Conservation (phyloP, 2,113 vertebrate genomes). For the rabbit (Oryctolagus cuniculus) region mOryCun1.1 NC_091434.1:101449001-101449500, state of each 20-base stretch:
- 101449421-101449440: not conserved
- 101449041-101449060: slow-evolving; percentile 46
- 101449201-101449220: not conserved
- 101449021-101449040: slow-evolving; percentile 65
- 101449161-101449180: not conserved
- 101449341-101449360: not conserved
- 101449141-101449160: slow-evolving; percentile 3
- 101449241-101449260: slow-evolving; percentile 4
- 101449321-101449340: not conserved
- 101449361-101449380: not conserved
- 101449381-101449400: not conserved
- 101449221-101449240: not conserved
- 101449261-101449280: not conserved
- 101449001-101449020: not conserved
- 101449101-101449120: not conserved
- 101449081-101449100: slow-evolving; percentile 64
- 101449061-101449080: slow-evolving; percentile 35
- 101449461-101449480: not conserved
- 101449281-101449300: slow-evolving; percentile 18
- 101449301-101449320: slow-evolving; percentile 23
- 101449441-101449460: not conserved
- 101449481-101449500: not conserved
- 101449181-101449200: slow-evolving; percentile 59
- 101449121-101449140: slow-evolving; percentile 45
- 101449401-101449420: not conserved